A percentile compares a stretch with the other conserved stretches of the same genome.
Evolutionary conservation across 2,888 invertebrate genomes (phyloP).

Genomic region (Xanthorhoe designata): DNA sequence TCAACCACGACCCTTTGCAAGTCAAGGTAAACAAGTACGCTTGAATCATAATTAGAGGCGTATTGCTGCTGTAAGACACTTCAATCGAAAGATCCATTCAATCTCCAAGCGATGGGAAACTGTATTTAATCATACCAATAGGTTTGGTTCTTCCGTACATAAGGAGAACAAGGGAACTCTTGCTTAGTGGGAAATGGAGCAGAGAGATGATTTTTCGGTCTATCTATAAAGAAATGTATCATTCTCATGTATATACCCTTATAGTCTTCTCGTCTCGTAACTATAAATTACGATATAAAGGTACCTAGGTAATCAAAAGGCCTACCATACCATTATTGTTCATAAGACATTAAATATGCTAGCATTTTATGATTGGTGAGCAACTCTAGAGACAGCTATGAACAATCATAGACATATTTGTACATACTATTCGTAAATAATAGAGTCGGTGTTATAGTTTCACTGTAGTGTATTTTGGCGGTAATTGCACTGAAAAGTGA

Average conservation of each 20-base stretch:
- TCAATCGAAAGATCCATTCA: conserved; percentile 29
- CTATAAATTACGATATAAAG: too few relatives aligned
- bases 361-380: neutral
- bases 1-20: conserved; percentile 65
- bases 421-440: neutral
- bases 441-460: conserved; percentile 4
- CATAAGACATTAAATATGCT: neutral
- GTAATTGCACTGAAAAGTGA: conserved; percentile 48
- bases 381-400: neutral
- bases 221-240: neutral
- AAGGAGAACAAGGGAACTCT: too few relatives aligned
- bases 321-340: too few relatives aligned
- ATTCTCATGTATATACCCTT: too few relatives aligned
- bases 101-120: conserved; percentile 11
- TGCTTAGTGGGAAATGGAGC: too few relatives aligned
- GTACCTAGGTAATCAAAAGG: too few relatives aligned
- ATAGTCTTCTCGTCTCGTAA: too few relatives aligned
- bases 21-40: conserved; percentile 65
- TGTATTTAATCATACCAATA: neutral
- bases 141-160: neutral
- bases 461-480: conserved; percentile 19
- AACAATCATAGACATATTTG: neutral
- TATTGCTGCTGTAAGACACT: conserved; percentile 44
- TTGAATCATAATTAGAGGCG: conserved; percentile 32
- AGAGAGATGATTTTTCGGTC: too few relatives aligned